Evolutionary conservation across 2,797 vertebrate species (phyloP).

Genomic region (Tokudaia muenninki): DNA sequence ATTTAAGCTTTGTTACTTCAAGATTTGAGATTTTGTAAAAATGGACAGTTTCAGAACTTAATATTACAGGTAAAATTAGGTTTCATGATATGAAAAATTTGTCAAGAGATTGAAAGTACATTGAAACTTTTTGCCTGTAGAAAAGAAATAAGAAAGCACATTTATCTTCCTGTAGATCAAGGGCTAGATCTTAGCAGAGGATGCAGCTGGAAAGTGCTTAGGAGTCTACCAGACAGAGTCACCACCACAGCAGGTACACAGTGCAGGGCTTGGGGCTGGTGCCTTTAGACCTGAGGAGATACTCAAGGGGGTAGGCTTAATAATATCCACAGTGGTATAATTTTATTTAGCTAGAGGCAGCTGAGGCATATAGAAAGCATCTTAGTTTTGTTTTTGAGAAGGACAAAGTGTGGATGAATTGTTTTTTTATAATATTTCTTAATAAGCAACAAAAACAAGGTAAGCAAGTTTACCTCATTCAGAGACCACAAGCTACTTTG

Average conservation of each 20-base stretch:
- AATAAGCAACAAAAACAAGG: neutral
- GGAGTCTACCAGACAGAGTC: neutral
- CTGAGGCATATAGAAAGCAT: neutral
- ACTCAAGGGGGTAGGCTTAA: neutral
- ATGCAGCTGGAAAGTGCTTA: neutral
- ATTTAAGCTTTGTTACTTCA: conserved; percentile 35
- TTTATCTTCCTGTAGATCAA: neutral
- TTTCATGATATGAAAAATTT: conserved; percentile 5
- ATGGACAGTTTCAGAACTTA: neutral
- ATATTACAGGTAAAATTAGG: neutral
- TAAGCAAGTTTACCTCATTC: neutral
- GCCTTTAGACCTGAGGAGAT: neutral
- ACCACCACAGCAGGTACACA: neutral
- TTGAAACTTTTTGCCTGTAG: neutral
- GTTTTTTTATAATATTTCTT: neutral
- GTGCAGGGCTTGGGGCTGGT: too few species aligned
- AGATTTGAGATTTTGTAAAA: conserved; percentile 1
- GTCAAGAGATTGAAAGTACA: neutral
- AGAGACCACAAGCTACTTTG: too few species aligned
- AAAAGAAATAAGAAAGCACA: neutral
- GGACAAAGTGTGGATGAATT: neutral
- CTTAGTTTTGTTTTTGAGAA: conserved; percentile 13
- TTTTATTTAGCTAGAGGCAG: neutral
- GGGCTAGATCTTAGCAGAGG: neutral
- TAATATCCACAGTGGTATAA: neutral